phyloP scores from a whole-genome alignment of 2,888 invertebrate species.

The Deilephila porcellus region DNA sequence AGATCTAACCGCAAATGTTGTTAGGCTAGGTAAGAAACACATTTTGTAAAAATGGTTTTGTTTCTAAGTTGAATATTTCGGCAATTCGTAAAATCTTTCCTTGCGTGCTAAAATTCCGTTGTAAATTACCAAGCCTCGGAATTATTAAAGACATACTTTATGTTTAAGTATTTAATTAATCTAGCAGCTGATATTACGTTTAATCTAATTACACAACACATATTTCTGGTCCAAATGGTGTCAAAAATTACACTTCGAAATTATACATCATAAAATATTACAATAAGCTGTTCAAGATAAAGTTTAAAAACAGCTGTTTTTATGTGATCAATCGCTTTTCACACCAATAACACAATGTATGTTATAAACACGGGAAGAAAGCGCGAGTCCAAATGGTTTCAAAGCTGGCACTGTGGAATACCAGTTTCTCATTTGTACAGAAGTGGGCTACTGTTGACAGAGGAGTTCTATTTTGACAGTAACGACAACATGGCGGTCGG shows the following conservation, averaged over 20 bases:
- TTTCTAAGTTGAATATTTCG: not conserved
- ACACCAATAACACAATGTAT: conserved; percentile 9
- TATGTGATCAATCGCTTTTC: conserved; percentile 7
- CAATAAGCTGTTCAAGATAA: not conserved
- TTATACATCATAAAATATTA: not conserved
- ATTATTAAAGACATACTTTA: not conserved
- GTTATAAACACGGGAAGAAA: not conserved
- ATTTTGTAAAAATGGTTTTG: not conserved
- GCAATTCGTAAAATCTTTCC: not conserved
- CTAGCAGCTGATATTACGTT: no score
- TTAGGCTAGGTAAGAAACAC: not conserved
- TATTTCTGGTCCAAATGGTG: not conserved
- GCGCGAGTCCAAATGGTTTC: not conserved
- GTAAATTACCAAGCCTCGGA: not conserved
- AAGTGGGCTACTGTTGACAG: conserved; percentile 56
- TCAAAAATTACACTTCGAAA: not conserved
- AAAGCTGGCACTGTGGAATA: conserved; percentile 7
- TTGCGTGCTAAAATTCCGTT: not conserved
- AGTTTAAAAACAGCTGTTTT: not conserved
- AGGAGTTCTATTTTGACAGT: conserved; percentile 71
- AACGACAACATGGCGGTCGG: conserved; percentile 61
- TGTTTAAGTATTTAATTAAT: no score
- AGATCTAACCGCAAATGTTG: conserved; percentile 4
- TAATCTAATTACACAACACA: not conserved
- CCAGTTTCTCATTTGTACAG: conserved; percentile 29